phyloP scores from a whole-genome alignment of 2,113 vertebrate species.

The Takifugu flavidus region DNA sequence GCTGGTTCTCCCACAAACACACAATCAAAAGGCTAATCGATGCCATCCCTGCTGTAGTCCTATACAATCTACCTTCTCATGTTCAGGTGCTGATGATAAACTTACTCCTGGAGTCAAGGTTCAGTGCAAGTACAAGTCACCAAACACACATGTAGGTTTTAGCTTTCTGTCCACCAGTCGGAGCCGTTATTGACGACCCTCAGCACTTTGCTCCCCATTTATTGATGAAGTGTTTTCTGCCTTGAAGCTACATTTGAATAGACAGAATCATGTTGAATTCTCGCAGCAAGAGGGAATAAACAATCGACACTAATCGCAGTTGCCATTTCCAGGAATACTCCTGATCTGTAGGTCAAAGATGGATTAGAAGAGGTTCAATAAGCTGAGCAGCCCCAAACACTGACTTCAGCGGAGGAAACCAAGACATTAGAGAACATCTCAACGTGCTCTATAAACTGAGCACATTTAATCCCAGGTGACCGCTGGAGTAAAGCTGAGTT shows the following conservation, averaged over 20 bases:
- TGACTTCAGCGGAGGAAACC: not conserved
- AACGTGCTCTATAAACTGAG: too few species aligned
- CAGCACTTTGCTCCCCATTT: slow-evolving; percentile 5
- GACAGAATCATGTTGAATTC: not conserved
- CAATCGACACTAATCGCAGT: slow-evolving; percentile 14
- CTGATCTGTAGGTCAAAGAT: slow-evolving; percentile 44
- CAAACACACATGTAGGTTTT: not conserved
- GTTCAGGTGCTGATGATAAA: not conserved
- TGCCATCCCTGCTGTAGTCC: not conserved
- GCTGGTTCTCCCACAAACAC: too few species aligned
- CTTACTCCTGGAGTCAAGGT: slow-evolving; percentile 6
- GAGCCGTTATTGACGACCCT: slow-evolving; percentile 47
- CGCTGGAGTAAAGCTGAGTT: too few species aligned
- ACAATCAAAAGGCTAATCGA: slow-evolving; percentile 3
- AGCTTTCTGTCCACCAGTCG: not conserved
- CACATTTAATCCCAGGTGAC: too few species aligned
- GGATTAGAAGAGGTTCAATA: slow-evolving; percentile 26
- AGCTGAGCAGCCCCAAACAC: not conserved
- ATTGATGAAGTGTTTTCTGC: slow-evolving; percentile 32
- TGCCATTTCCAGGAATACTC: slow-evolving; percentile 34
- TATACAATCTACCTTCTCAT: not conserved
- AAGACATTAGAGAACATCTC: not conserved
- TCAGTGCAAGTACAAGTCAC: too few species aligned
- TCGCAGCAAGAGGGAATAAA: slow-evolving; percentile 8
- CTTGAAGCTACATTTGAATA: slow-evolving; percentile 33